These are phyloP conservation scores for Momotus momota DNA, from an alignment of 2,797 vertebrate genomes.

Conservation along the genomic window DNA sequence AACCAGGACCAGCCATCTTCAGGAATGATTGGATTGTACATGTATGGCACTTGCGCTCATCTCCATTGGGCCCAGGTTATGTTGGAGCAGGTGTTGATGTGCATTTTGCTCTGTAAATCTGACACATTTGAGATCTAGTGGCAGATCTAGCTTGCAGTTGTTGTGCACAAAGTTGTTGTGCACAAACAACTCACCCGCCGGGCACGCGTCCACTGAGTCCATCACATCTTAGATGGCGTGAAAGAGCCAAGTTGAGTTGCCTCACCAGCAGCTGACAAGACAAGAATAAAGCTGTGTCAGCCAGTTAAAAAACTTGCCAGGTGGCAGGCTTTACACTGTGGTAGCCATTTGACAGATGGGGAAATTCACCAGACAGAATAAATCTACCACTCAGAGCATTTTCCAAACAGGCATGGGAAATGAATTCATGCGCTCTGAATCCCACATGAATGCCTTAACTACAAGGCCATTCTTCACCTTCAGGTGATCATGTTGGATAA, in stretches of 20 bases:
- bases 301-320: neutral
- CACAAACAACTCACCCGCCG: neutral
- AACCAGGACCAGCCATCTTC: neutral
- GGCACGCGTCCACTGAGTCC: neutral
- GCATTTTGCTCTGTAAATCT: neutral
- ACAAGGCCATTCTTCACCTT: neutral
- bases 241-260: neutral
- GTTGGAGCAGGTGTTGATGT: rapidly evolving
- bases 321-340: neutral
- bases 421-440: neutral
- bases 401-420: neutral
- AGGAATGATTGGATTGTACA: neutral
- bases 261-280: neutral
- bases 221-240: neutral
- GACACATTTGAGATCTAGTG: neutral
- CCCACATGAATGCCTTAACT: neutral
- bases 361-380: neutral
- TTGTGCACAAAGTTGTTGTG: no score
- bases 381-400: neutral
- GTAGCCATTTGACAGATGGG: neutral
- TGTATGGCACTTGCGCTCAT: neutral
- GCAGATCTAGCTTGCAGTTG: neutral
- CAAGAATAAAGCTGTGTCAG: neutral
- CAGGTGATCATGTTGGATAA: neutral
- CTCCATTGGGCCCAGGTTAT: neutral